Base-by-base conservation (phyloP, 2,888 invertebrate genomes). In the Yponomeuta evonymella region DNA sequence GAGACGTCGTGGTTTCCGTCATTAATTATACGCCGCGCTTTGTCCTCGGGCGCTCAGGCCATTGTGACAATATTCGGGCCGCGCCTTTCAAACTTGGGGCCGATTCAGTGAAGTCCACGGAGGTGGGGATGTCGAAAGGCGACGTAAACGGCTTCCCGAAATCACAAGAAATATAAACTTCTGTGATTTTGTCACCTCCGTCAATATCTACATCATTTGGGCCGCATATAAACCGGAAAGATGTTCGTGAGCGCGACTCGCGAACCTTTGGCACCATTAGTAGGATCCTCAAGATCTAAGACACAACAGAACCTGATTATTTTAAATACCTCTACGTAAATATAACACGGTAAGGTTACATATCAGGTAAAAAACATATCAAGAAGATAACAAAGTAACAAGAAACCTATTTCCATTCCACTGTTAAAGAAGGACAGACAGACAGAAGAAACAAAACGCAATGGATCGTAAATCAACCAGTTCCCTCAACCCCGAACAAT, bases 41-140 rank as follows among this genome's bases (percentile, higher is more conserved):
- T 92, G 91, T 91, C 87, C 82, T 76, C 75, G 79, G 82, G 81
- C 85, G 82, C 85, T 82, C 80, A 75, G 82, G 81, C 88, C 86
- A 90, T 90, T 91, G 91, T 90, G 88, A 90, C 90, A 91, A 89
- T 89, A 90, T 90, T 91, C 85, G 88, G 88, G 88, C 83, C 88
- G 84, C 81, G 84, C 81, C 87, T 88, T 90, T 89, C 87, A 88
- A 88, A 29, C 62, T 23, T 43, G 30, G 29, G n/a, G 15, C 48
- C 30, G 62, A 70, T 70, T 70, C 70, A 43, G 36, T 29, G 11
- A 15, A 3, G 3, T 43, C 36, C 43, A 36, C 67, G 67, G n/a
- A 5, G 8, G 11, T 10, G 65, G 65, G 30, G 9, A 65, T 29
- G 12, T 65, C 33, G 65, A 65, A 30, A 65, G 51, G 5, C 1